A percentile compares a stretch with the other conserved stretches of the same genome.
phyloP scores from a whole-genome alignment of 2,888 invertebrate species.

The Nymphalis polychloros region DNA sequence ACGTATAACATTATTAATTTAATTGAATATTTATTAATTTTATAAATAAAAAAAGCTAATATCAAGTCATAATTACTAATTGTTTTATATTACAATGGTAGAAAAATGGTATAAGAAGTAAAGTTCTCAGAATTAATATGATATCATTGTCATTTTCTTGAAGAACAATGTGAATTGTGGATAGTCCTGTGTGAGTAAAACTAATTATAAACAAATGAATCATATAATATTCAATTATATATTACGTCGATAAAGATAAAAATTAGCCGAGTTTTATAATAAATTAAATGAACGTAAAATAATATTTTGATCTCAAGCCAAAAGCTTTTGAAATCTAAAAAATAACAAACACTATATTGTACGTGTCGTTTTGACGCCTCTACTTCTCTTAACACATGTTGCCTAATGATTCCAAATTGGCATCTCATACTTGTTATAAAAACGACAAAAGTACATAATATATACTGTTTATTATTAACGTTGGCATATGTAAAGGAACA shows the following conservation, averaged over 20 bases:
- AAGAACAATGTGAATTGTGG: conserved; percentile 53
- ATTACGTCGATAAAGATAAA: no score
- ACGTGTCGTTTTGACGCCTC: conserved; percentile 53
- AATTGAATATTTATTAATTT: not conserved
- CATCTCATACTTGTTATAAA: conserved; percentile 57
- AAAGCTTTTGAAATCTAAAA: not conserved
- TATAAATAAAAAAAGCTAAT: not conserved
- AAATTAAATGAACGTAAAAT: not conserved
- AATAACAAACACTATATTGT: no score
- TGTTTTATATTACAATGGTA: conserved; percentile 28
- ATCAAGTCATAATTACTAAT: not conserved
- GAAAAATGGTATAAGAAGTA: conserved; percentile 38
- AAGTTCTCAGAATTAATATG: conserved; percentile 56
- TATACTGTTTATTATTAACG: conserved; percentile 38
- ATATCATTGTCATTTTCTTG: conserved; percentile 56
- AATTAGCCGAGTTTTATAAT: no score
- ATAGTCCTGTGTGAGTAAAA: conserved; percentile 57
- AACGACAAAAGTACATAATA: conserved; percentile 29
- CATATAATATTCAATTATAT: no score
- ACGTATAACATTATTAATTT: conserved; percentile 17
- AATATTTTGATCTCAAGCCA: not conserved
- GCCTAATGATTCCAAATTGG: conserved; percentile 53
- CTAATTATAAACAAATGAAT: conserved; percentile 13
- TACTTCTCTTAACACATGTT: conserved; percentile 62
- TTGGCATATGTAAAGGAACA: conserved; percentile 5